phyloP scores from a whole-genome alignment of 2,113 vertebrate species.

The Glaucomys volans region DNA sequence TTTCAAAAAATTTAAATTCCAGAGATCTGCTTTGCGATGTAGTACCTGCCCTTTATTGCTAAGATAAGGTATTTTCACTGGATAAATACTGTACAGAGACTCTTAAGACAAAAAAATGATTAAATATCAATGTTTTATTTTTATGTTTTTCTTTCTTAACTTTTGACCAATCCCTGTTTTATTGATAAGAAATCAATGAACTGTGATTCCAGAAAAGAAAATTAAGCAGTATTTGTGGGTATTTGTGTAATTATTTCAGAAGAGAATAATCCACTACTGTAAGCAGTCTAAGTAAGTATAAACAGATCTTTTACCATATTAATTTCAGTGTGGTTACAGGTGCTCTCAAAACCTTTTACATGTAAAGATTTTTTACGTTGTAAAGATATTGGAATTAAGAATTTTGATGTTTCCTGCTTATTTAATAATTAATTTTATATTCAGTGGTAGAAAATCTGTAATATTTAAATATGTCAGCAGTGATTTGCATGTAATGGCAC shows the following conservation, averaged over 20 bases:
- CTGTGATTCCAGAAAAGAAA: neutral
- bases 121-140: neutral
- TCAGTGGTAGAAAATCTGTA: conserved; percentile 4
- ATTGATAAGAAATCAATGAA: neutral
- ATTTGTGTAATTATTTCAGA: neutral
- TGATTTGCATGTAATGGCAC: neutral
- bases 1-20: neutral
- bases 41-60: neutral
- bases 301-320: neutral
- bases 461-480: neutral
- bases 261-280: neutral
- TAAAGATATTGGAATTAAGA: conserved; percentile 9
- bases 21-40: neutral
- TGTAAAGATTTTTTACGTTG: neutral
- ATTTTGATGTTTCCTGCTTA: neutral
- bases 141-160: neutral
- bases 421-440: conserved; percentile 39
- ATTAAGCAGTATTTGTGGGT: neutral
- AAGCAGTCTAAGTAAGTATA: neutral
- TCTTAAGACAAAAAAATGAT: neutral
- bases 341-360: neutral
- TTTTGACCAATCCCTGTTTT: neutral
- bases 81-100: neutral
- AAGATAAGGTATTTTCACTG: neutral
- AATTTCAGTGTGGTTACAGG: neutral